Evolutionary conservation across 2,888 invertebrate genomes (phyloP).

Genomic region (Biston betularia): DNA sequence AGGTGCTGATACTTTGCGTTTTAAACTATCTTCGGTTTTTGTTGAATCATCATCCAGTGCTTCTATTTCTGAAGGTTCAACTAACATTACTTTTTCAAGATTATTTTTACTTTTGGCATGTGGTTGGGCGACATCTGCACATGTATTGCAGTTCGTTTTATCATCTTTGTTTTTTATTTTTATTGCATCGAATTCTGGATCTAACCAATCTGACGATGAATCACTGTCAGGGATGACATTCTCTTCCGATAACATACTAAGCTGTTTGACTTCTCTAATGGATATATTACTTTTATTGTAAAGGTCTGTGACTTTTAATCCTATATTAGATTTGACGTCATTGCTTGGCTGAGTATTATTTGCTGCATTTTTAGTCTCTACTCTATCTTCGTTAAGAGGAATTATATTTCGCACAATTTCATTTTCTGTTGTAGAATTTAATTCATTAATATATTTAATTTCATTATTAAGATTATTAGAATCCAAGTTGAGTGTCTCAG

Average conservation of each 20-base stretch:
- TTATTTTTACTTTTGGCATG: neutral
- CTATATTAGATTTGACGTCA: neutral
- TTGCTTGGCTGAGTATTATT: neutral
- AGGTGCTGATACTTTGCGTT: slow-evolving; percentile 9
- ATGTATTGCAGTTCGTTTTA: neutral
- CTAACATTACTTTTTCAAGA: neutral
- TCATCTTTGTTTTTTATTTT: neutral
- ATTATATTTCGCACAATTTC: neutral
- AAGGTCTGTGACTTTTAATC: neutral
- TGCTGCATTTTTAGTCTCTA: neutral
- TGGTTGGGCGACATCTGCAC: neutral
- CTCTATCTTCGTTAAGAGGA: neutral
- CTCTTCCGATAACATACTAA: neutral
- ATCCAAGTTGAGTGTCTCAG: slow-evolving; percentile 56
- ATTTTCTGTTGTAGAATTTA: neutral
- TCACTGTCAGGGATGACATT: neutral
- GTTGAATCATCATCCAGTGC: neutral
- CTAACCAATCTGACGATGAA: slow-evolving; percentile 26
- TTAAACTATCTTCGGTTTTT: neutral
- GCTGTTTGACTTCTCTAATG: neutral
- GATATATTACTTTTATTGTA: neutral
- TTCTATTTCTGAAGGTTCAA: neutral
- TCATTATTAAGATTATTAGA: slow-evolving; percentile 34
- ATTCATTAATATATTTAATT: neutral
- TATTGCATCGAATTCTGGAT: slow-evolving; percentile 6